A percentile compares a stretch with the other conserved stretches of the same genome.
phyloP scores from a whole-genome alignment of 2,888 invertebrate species.

The Macrophya alboannulata region DNA sequence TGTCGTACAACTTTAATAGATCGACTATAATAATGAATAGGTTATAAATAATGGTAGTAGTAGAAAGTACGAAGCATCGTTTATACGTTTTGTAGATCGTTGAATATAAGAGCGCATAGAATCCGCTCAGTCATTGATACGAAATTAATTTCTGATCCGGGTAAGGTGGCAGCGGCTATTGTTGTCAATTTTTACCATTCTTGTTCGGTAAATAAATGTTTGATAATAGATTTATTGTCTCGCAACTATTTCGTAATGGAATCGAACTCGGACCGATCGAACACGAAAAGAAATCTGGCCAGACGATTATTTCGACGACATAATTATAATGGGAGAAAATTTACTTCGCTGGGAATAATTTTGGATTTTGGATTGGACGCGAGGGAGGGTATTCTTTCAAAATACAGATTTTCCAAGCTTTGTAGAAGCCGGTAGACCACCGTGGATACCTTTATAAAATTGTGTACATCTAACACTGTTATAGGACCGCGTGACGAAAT shows the following conservation, averaged over 20 bases:
- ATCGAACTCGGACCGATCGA: slow-evolving; percentile 28
- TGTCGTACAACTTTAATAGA: neutral
- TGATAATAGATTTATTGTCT: neutral
- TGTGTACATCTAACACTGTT: neutral
- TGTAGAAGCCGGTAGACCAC: slow-evolving; percentile 12
- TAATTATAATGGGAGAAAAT: neutral
- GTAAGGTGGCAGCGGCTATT: neutral
- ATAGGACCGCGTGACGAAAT: slow-evolving; percentile 51
- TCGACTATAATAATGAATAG: slow-evolving; percentile 47
- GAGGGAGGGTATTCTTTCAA: neutral
- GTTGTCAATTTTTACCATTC: slow-evolving; percentile 42
- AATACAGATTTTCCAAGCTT: slow-evolving; percentile 12
- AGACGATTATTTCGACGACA: slow-evolving; percentile 61
- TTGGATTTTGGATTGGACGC: neutral
- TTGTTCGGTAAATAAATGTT: slow-evolving; percentile 28
- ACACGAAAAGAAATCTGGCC: slow-evolving; percentile 52
- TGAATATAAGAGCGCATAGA: neutral
- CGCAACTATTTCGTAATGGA: slow-evolving; percentile 21
- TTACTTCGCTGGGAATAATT: too few species aligned
- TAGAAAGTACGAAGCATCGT: slow-evolving; percentile 16
- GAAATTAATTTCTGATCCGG: slow-evolving; percentile 28
- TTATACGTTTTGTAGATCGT: slow-evolving; percentile 7
- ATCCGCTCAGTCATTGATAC: slow-evolving; percentile 31
- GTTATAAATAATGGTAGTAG: neutral
- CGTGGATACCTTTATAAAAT: neutral